A percentile compares a stretch with the other conserved stretches of the same genome.
These are phyloP conservation scores for Antheraea yamamai DNA, from an alignment of 2,888 invertebrate genomes.

Conservation along the genomic window DNA sequence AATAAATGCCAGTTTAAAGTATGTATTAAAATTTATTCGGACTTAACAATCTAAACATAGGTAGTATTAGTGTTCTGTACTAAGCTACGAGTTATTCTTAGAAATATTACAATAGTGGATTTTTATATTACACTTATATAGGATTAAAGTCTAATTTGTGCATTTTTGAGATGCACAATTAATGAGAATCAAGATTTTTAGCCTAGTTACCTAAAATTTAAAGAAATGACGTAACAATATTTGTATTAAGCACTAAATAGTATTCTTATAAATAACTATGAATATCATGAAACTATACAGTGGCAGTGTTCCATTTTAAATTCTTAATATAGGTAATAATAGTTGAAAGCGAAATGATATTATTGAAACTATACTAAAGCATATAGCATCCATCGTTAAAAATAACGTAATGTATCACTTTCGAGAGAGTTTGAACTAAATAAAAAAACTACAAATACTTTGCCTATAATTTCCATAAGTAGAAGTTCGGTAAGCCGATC, in stretches of 20 bases:
- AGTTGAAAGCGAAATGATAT: conserved; percentile 16
- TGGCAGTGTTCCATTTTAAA: conserved; percentile 45
- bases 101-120: not conserved
- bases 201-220: not conserved
- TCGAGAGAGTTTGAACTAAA: not conserved
- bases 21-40: conserved; percentile 13
- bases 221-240: not conserved
- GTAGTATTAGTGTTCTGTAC: conserved; percentile 3
- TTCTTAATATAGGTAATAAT: conserved; percentile 10
- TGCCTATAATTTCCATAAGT: not conserved
- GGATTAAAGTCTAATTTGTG: not conserved
- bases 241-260: conserved; percentile 19
- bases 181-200: conserved; percentile 14
- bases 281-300: conserved; percentile 43
- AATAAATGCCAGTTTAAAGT: not conserved
- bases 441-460: conserved; percentile 1
- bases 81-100: conserved; percentile 10
- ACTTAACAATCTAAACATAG: conserved; percentile 6
- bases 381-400: conserved; percentile 9
- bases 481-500: too few relatives aligned
- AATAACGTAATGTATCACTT: not conserved
- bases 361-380: conserved; percentile 1
- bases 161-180: not conserved
- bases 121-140: conserved; percentile 1
- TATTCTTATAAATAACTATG: conserved; percentile 34